Conservation (phyloP, 2,797 vertebrate species). For the Scarus forsteni region DNA sequence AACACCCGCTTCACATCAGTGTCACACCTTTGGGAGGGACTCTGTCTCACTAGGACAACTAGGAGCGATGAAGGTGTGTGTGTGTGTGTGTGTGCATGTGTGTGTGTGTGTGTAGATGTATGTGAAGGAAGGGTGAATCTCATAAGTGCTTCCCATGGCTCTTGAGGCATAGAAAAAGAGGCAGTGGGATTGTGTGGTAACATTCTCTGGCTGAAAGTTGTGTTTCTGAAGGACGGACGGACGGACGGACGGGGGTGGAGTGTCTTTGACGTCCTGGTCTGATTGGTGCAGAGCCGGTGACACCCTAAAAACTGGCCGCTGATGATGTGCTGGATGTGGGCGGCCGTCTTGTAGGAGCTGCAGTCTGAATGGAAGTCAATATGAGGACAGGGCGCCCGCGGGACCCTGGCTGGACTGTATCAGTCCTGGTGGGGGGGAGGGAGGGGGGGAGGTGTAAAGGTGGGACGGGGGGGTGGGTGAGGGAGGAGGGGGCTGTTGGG, state of each 20-base stretch:
- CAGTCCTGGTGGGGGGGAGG: conserved; percentile 39
- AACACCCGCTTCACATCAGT: conserved; percentile 45
- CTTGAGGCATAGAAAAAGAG: conserved; percentile 81
- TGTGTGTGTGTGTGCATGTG: conserved; percentile 13
- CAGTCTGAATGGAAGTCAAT: conserved; percentile 44
- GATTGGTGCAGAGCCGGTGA: conserved; percentile 66
- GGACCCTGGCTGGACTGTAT: conserved; percentile 51
- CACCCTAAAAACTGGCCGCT: conserved; percentile 56
- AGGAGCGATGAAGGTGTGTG: conserved; percentile 35
- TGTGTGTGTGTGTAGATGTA: conserved; percentile 18
- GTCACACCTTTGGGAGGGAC: conserved; percentile 43
- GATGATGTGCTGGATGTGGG: conserved; percentile 52
- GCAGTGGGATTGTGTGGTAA: conserved; percentile 84
- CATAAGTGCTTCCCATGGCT: conserved; percentile 77
- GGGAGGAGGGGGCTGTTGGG: conserved; percentile 43
- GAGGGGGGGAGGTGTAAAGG: neutral
- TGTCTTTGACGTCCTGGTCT: conserved; percentile 65
- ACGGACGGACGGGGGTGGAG: conserved; percentile 23
- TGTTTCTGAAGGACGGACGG: conserved; percentile 34
- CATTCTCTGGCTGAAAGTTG: conserved; percentile 84
- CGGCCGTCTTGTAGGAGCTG: conserved; percentile 37
- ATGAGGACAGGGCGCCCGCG: conserved; percentile 20
- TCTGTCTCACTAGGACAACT: conserved; percentile 54
- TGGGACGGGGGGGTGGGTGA: conserved; percentile 53
- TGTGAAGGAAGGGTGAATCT: conserved; percentile 56